Conservation (phyloP, 1,140 invertebrate genomes). For the Bilobella aurantiaca region DNA sequence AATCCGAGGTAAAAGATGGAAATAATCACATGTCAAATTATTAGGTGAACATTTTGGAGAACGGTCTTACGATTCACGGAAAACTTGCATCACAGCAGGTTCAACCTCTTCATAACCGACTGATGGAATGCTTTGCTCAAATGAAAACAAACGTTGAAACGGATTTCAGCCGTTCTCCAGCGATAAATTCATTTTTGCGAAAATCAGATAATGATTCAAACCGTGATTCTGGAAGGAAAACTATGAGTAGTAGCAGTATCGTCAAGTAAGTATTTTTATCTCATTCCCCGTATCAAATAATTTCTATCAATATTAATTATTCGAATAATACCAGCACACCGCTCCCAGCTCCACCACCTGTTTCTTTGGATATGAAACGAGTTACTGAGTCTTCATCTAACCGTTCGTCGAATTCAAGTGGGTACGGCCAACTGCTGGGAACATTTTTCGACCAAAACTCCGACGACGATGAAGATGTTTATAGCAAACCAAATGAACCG, state of each 20-base stretch:
- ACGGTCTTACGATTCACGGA: slow-evolving; percentile 67
- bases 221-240: slow-evolving; percentile 48
- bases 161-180: slow-evolving; percentile 15
- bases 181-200: slow-evolving; percentile 13
- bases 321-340: slow-evolving; percentile 56
- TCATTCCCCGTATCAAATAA: not conserved
- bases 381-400: slow-evolving; percentile 41
- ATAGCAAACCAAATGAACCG: slow-evolving; percentile 48
- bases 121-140: slow-evolving; percentile 73
- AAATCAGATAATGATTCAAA: slow-evolving; percentile 22
- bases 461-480: slow-evolving; percentile 56
- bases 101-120: slow-evolving; percentile 70
- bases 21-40: not conserved
- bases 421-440: slow-evolving; percentile 16
- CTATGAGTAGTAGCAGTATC: slow-evolving; percentile 5
- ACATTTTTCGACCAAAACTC: slow-evolving; percentile 20
- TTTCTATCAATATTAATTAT: slow-evolving; percentile 9
- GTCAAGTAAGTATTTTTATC: slow-evolving; percentile 8
- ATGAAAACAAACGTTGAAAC: slow-evolving; percentile 44
- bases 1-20: too few species aligned
- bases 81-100: slow-evolving; percentile 68
- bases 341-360: slow-evolving; percentile 57
- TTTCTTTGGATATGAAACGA: slow-evolving; percentile 43
- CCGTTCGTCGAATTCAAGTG: slow-evolving; percentile 40
- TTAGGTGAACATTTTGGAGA: slow-evolving; percentile 61